phyloP scores from a whole-genome alignment of 64 coral and sea anemone genomes.

The Astreopora myriophthalma region DNA sequence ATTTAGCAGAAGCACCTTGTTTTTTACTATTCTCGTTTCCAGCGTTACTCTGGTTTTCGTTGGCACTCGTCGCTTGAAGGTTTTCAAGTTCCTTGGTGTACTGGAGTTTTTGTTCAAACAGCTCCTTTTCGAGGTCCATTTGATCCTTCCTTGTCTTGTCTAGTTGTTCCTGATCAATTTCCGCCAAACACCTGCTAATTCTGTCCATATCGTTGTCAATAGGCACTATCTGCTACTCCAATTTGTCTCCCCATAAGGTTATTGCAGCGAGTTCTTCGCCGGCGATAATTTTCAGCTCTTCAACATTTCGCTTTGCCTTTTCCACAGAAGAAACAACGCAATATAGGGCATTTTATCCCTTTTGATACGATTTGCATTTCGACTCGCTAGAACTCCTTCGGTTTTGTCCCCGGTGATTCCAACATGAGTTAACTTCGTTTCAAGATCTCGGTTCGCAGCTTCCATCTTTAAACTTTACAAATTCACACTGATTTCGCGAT shows the following conservation, averaged over 20 bases:
- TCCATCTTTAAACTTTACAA: neutral
- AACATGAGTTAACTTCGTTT: neutral
- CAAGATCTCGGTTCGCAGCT: neutral
- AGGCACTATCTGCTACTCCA: neutral
- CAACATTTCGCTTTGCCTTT: neutral
- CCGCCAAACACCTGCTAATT: neutral
- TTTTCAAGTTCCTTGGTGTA: neutral
- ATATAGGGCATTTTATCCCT: neutral
- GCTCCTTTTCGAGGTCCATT: neutral
- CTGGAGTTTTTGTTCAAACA: neutral
- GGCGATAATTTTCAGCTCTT: conserved; percentile 11
- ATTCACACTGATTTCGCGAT: no score
- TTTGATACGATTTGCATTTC: neutral
- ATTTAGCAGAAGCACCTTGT: neutral
- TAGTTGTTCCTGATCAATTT: neutral
- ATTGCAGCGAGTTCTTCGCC: neutral
- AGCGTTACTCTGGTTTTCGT: neutral
- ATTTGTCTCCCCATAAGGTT: neutral
- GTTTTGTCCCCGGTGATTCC: neutral
- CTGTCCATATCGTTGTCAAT: neutral
- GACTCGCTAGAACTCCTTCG: neutral
- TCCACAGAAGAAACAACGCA: neutral
- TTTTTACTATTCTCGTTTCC: neutral
- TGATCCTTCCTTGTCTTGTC: neutral
- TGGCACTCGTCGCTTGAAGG: no score